Percentiles rank a stretch among this genome's conserved stretches.
Evolutionary conservation across 2,113 vertebrate genomes (phyloP).

Genomic region (Eurypyga helias): DNA sequence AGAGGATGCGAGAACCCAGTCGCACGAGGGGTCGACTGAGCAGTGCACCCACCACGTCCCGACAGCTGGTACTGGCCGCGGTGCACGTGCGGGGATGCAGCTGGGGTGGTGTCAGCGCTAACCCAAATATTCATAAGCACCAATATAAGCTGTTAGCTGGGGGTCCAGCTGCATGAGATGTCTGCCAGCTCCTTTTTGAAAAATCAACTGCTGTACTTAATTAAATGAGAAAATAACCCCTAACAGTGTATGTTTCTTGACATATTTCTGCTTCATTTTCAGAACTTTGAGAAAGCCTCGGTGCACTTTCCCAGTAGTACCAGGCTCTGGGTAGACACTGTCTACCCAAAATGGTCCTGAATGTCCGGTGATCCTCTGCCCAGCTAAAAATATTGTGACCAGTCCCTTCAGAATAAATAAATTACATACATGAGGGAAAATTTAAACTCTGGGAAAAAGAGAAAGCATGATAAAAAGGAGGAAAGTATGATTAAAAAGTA

Average conservation of each 20-base stretch:
- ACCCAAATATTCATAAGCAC: accelerated
- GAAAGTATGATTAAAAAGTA: not conserved
- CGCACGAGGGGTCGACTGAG: accelerated
- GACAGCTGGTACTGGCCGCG: accelerated
- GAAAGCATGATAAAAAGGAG: not conserved
- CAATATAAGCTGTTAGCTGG: not conserved
- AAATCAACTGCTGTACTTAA: not conserved
- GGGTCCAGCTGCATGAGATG: not conserved
- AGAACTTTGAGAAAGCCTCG: not conserved
- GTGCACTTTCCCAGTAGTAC: not conserved
- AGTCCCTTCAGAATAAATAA: not conserved
- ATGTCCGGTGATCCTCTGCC: not conserved
- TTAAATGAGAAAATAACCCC: not conserved
- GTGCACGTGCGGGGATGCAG: accelerated
- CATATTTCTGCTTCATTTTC: not conserved
- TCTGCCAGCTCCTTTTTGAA: not conserved
- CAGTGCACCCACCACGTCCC: accelerated
- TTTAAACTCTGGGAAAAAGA: not conserved
- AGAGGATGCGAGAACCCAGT: not conserved
- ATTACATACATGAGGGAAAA: not conserved
- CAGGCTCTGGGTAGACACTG: not conserved
- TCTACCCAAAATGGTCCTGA: not conserved
- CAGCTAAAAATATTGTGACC: not conserved
- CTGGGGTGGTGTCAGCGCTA: accelerated
- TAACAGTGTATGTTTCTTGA: not conserved